phyloP scores from a whole-genome alignment of 2,888 invertebrate genomes.

The Hetaerina titia region DNA sequence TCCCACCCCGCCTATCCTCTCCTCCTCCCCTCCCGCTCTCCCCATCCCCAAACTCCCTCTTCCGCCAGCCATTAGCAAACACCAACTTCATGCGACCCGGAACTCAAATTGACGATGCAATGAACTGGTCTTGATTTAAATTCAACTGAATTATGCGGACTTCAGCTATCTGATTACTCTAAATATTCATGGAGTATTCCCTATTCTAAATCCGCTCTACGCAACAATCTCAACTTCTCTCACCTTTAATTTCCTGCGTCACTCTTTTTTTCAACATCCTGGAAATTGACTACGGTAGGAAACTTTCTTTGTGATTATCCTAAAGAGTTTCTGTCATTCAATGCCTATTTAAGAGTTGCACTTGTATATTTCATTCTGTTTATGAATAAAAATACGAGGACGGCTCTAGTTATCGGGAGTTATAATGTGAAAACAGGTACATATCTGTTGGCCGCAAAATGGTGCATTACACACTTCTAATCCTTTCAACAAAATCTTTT shows the following conservation, averaged over 20 bases:
- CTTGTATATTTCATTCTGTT: neutral
- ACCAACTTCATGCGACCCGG: neutral
- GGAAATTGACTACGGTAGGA: neutral
- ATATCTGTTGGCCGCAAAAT: neutral
- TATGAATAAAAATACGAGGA: neutral
- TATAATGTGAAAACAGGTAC: neutral
- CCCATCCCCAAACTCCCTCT: neutral
- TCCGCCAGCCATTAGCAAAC: slow-evolving; percentile 21
- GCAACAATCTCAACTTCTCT: neutral
- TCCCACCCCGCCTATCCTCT: neutral
- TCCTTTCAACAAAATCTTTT: too few species aligned
- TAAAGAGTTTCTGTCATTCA: neutral
- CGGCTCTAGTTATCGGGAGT: neutral
- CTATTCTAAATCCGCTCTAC: neutral
- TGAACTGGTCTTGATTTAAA: slow-evolving; percentile 24
- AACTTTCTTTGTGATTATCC: neutral
- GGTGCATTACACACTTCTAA: neutral
- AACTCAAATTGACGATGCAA: neutral
- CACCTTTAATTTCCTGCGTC: neutral
- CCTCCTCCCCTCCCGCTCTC: neutral
- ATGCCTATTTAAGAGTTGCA: neutral
- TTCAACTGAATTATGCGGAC: neutral
- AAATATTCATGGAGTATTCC: neutral
- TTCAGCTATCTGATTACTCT: neutral
- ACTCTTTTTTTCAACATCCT: neutral